Evolutionary conservation across 2,888 invertebrate genomes (phyloP), one percentile per base, ranked within the genome.

Genomic region (Cryptocheilus praepositus): DNA sequence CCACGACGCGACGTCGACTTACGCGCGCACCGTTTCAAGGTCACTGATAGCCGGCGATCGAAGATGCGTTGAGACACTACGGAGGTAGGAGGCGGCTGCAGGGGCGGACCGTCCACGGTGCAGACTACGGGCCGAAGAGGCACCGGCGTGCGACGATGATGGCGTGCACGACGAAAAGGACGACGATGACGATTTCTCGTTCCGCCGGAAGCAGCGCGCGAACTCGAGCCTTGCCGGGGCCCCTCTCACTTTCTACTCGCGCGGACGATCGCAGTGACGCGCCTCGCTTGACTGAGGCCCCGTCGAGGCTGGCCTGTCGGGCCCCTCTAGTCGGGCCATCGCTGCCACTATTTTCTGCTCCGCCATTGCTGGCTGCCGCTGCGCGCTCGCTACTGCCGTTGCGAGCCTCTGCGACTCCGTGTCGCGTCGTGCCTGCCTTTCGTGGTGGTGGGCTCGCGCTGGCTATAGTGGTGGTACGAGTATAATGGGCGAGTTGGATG

Each of bases 241-340:
- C 8, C 36, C 36, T 36, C 73, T 62, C 28, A 25, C 45, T 62
- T 61, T 56, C 62, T 53, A 65, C 72, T 66, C 60, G 74, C 83
- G 81, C 84, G 82, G 85, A 83, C 79, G 81, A 79, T 83, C 81
- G 81, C 80, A 67, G 67, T 70, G 74, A 79, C 75, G 76, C 76
- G 73, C 76, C 74, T 80, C 80, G 80, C 70, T 77, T 78, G 80
- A 81, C 83, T 83, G 83, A 79, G 73, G 77, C 71, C 62, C 36
- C 36, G 36, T 36, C 55, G 71, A 64, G 45, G 68, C 18, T 43
- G 44, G 44, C 19, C 44, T 11, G 13, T 36, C 44, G 67, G 76
- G 61, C 79, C 71, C 64, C 58, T 62, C 52, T 59, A 63, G 60
- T 70, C 51, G 54, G 55, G 66, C 64, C 71, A 54, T 62, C 43